phyloP scores from a whole-genome alignment of 2,888 invertebrate genomes.

The Antheraea yamamai region DNA sequence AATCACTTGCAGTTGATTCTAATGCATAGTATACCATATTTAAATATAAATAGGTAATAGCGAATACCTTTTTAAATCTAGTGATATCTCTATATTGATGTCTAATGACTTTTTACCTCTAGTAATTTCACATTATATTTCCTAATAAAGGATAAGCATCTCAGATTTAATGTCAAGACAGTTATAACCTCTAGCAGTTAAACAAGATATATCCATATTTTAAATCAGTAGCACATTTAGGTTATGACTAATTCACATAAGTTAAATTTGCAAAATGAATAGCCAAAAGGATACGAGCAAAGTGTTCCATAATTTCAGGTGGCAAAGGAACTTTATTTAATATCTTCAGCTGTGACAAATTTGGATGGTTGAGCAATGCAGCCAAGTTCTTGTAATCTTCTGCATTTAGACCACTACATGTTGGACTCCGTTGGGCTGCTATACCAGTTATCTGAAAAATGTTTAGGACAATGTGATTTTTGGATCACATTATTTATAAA shows the following conservation, averaged over 20 bases:
- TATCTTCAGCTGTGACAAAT: slow-evolving; percentile 89
- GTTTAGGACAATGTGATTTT: slow-evolving; percentile 1
- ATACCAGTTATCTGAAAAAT: slow-evolving; percentile 83
- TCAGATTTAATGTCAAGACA: not conserved
- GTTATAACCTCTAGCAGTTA: not conserved
- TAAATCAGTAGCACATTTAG: not conserved
- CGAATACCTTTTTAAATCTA: no score
- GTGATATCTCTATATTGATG: no score
- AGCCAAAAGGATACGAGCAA: slow-evolving; percentile 91
- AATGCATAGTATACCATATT: no score
- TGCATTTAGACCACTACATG: slow-evolving; percentile 94
- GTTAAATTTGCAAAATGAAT: not conserved
- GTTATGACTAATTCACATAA: not conserved
- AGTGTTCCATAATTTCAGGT: slow-evolving; percentile 96
- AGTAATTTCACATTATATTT: not conserved
- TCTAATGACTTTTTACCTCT: not conserved
- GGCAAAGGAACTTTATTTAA: slow-evolving; percentile 94
- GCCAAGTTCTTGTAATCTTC: slow-evolving; percentile 94
- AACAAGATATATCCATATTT: not conserved
- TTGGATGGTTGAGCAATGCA: slow-evolving; percentile 85
- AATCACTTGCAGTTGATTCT: no score
- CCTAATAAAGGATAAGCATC: not conserved
- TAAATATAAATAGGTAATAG: no score
- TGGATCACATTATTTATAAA: no score
- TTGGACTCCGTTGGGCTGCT: slow-evolving; percentile 86